Percentiles rank a stretch among this genome's conserved stretches.
These are phyloP conservation scores for Morone chrysops DNA, from an alignment of 2,113 vertebrate species.

Conservation along the genomic window DNA sequence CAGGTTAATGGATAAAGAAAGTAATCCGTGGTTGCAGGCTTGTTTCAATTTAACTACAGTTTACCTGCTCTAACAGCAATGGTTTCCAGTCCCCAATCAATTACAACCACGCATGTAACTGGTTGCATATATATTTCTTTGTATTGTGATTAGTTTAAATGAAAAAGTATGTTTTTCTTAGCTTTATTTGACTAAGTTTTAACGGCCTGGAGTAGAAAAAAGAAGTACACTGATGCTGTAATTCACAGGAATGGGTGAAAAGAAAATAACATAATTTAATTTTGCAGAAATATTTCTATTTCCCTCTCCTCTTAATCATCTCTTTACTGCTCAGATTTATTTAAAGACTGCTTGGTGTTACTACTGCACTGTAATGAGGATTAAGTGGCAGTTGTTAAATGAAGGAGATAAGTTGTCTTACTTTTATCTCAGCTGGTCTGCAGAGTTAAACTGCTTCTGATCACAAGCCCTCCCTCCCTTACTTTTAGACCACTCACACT, in stretches of 20 bases:
- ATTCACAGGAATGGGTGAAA: background rate
- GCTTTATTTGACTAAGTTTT: background rate
- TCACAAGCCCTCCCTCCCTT: background rate
- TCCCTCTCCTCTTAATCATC: background rate
- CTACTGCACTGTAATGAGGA: background rate
- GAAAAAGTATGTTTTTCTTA: background rate
- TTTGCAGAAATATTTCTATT: background rate
- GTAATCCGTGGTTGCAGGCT: background rate
- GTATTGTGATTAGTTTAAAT: background rate
- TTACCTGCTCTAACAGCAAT: background rate
- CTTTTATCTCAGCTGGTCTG: background rate
- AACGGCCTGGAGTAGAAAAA: no score
- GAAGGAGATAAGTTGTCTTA: background rate
- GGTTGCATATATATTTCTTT: background rate
- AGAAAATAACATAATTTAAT: background rate
- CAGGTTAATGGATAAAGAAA: background rate
- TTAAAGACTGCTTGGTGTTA: background rate
- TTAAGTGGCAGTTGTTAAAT: constrained; percentile 4
- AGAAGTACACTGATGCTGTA: background rate
- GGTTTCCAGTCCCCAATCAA: background rate
- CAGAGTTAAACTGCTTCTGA: background rate
- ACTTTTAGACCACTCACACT: background rate
- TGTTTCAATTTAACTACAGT: background rate
- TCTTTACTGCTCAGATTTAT: background rate
- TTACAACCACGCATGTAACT: background rate